phyloP scores from a whole-genome alignment of 2,888 invertebrate genomes.

The Pyrrhia umbra region DNA sequence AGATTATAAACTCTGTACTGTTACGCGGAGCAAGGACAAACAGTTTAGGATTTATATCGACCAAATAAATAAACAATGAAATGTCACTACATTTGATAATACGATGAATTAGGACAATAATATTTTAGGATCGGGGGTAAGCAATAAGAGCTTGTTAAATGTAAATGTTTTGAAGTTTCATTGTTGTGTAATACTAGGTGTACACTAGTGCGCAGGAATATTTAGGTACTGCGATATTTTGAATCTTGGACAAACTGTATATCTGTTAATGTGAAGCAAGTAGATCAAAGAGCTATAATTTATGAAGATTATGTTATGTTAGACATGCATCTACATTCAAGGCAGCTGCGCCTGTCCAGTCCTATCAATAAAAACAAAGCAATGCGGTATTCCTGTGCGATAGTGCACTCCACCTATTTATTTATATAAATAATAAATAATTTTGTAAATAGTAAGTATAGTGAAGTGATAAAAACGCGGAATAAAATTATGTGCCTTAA shows the following conservation, averaged over 20 bases:
- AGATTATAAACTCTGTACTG: constrained; percentile 27
- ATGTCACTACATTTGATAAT: constrained; percentile 59
- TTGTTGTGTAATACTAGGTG: constrained; percentile 51
- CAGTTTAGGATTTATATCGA: constrained; percentile 54
- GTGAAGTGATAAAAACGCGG: constrained; percentile 77
- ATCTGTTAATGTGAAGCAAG: not conserved
- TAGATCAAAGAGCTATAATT: not conserved
- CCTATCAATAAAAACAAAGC: not conserved
- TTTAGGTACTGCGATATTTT: too few relatives aligned
- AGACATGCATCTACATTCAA: not conserved
- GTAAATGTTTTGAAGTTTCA: constrained; percentile 66
- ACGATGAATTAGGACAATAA: constrained; percentile 56
- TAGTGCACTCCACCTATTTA: constrained; percentile 69
- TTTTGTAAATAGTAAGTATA: constrained; percentile 79
- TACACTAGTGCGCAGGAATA: constrained; percentile 51
- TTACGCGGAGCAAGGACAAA: constrained; percentile 13
- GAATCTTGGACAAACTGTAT: not conserved
- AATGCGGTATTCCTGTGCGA: constrained; percentile 21
- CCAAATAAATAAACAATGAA: constrained; percentile 54
- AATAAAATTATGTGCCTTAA: constrained; percentile 80
- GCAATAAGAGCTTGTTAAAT: constrained; percentile 20
- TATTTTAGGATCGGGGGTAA: constrained; percentile 22
- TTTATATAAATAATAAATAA: constrained; percentile 69
- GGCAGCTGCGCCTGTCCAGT: not conserved
- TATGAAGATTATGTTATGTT: not conserved